Evolutionary conservation across 2,113 vertebrate species (phyloP).

Genomic region (Zingel zingel): DNA sequence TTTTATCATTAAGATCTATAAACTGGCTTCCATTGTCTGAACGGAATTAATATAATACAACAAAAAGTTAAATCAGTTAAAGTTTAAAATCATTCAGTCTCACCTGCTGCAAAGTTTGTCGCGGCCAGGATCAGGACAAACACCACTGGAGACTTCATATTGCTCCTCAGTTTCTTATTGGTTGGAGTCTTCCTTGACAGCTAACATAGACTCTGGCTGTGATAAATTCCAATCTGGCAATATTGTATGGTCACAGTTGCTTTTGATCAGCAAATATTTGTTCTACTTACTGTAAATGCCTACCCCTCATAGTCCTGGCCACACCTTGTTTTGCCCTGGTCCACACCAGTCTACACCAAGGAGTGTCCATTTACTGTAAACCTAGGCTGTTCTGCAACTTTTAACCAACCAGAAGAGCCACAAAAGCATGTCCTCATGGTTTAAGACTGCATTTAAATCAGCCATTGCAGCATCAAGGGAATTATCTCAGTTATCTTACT

Average conservation of each 20-base stretch:
- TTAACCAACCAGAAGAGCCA: not conserved
- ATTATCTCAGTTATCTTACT: not conserved
- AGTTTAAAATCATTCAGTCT: conserved; percentile 7
- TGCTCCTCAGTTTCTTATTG: not conserved
- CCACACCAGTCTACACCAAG: conserved; percentile 33
- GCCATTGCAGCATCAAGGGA: not conserved
- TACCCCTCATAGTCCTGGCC: conserved; percentile 24
- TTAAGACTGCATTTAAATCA: not conserved
- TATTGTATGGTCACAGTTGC: conserved; percentile 7
- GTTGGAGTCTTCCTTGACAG: not conserved
- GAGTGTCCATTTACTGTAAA: conserved; percentile 75
- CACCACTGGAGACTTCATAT: conserved; percentile 47
- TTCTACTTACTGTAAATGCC: conserved; percentile 49
- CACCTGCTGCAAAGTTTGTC: conserved; percentile 56
- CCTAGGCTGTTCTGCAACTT: conserved; percentile 11
- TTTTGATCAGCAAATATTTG: conserved; percentile 70
- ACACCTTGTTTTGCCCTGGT: conserved; percentile 73
- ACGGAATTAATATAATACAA: not conserved
- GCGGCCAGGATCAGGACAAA: conserved; percentile 53
- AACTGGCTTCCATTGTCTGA: not conserved
- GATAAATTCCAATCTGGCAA: conserved; percentile 8
- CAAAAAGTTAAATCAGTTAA: not conserved
- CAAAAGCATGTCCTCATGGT: not conserved
- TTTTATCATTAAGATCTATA: not conserved
- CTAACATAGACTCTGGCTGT: not conserved